phyloP scores from a whole-genome alignment of 2,113 vertebrate species.

The Baryphthengus martii region DNA sequence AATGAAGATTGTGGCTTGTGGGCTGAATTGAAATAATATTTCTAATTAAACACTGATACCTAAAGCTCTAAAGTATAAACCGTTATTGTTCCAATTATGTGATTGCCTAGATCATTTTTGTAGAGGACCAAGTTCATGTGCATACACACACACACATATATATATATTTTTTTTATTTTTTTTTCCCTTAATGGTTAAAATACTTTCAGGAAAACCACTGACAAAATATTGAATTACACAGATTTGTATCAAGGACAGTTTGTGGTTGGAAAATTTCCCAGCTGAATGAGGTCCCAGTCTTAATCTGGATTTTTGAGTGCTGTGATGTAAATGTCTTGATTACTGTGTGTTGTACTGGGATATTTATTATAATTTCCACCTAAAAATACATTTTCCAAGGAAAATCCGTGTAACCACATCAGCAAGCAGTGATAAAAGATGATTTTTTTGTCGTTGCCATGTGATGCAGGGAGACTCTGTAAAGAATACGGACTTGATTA shows the following conservation, averaged over 20 bases:
- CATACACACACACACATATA: too few species aligned
- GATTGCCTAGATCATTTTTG: neutral
- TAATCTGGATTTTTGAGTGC: neutral
- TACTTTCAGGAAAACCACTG: neutral
- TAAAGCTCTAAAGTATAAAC: neutral
- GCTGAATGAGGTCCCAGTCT: neutral
- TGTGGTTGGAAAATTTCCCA: neutral
- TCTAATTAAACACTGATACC: neutral
- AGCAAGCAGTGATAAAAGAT: neutral
- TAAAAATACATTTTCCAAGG: neutral
- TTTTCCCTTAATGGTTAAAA: neutral
- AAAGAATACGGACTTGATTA: neutral
- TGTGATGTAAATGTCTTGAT: neutral
- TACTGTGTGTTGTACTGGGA: neutral
- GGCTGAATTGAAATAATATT: neutral
- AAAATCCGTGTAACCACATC: neutral
- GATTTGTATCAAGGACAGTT: neutral
- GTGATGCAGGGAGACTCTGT: neutral
- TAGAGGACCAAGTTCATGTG: neutral
- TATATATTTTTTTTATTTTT: neutral
- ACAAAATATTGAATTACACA: neutral
- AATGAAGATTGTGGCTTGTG: neutral
- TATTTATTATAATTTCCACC: neutral
- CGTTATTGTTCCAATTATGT: neutral
- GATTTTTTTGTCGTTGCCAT: neutral